phyloP scores from a whole-genome alignment of 2,888 invertebrate genomes.

The Aricia artaxerxes region DNA sequence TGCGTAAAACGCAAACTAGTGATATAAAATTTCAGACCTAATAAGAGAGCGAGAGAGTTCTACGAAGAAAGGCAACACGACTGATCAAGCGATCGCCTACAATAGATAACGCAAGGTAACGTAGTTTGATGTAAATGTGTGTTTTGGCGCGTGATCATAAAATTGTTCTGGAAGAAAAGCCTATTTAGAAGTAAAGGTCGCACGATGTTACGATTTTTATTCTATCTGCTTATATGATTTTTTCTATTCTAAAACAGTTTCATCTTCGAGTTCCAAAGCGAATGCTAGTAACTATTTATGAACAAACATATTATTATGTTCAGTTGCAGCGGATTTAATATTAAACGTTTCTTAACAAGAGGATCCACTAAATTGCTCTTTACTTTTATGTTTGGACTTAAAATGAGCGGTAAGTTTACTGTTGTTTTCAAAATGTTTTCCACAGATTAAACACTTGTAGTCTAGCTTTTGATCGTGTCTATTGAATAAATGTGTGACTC shows the following conservation, averaged over 20 bases:
- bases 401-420: slow-evolving; percentile 62
- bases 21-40: background rate
- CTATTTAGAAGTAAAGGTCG: too few relatives aligned
- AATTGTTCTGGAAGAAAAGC: too few relatives aligned
- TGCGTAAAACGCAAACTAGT: background rate
- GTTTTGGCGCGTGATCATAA: too few relatives aligned
- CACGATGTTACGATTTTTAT: too few relatives aligned
- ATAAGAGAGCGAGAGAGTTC: background rate
- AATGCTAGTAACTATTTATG: slow-evolving; percentile 48
- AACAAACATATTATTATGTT: slow-evolving; percentile 52
- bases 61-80: too few relatives aligned
- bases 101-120: background rate
- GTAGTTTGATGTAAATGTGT: too few relatives aligned
- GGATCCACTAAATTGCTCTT: slow-evolving; percentile 52
- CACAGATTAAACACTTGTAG: slow-evolving; percentile 58
- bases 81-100: background rate
- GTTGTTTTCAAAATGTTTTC: slow-evolving; percentile 57
- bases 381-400: slow-evolving; percentile 52
- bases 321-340: slow-evolving; percentile 55
- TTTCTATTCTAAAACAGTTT: too few relatives aligned
- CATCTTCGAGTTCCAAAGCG: too few relatives aligned
- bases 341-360: slow-evolving; percentile 55
- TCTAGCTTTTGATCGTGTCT: slow-evolving; percentile 55
- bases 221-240: too few relatives aligned
- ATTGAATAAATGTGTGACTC: slow-evolving; percentile 64